Conservation (phyloP, 2,113 vertebrate genomes). For the Pipa parva region DNA sequence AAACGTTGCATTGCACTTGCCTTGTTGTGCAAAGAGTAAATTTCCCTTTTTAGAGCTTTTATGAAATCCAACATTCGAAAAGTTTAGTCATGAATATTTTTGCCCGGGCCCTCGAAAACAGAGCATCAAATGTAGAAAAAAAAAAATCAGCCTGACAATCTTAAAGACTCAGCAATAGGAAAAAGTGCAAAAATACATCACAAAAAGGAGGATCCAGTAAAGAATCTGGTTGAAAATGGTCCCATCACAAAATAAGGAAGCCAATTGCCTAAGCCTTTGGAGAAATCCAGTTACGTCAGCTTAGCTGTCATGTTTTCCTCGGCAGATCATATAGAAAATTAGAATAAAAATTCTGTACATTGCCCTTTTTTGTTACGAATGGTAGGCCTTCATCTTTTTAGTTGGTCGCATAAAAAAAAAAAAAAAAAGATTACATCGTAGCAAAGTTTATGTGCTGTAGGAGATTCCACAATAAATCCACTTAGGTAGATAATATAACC, state of each 20-base stretch:
- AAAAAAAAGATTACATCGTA: constrained; percentile 30
- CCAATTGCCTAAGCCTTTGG: constrained; percentile 21
- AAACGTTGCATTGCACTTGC: constrained; percentile 1
- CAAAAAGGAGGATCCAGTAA: constrained; percentile 33
- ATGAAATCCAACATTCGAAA: constrained; percentile 26
- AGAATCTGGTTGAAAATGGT: constrained; percentile 25
- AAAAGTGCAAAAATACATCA: constrained; percentile 44
- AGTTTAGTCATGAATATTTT: constrained; percentile 9
- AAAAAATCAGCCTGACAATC: constrained; percentile 40
- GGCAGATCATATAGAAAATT: constrained; percentile 29
- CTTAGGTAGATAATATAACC: constrained; percentile 4
- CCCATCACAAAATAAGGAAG: constrained; percentile 13
- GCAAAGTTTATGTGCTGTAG: constrained; percentile 28
- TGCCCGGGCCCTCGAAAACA: constrained; percentile 15
- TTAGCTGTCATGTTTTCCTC: not conserved
- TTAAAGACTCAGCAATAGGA: constrained; percentile 26
- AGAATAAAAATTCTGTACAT: constrained; percentile 38
- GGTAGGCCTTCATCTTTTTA: constrained; percentile 26
- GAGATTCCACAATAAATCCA: constrained; percentile 6
- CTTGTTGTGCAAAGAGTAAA: constrained; percentile 14
- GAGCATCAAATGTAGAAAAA: constrained; percentile 33
- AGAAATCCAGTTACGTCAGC: constrained; percentile 6
- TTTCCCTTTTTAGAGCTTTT: constrained; percentile 20
- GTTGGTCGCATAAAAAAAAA: constrained; percentile 23
- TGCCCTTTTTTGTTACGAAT: constrained; percentile 27